phyloP scores from a whole-genome alignment of 2,113 vertebrate species.

The Notothenia rossii region DNA sequence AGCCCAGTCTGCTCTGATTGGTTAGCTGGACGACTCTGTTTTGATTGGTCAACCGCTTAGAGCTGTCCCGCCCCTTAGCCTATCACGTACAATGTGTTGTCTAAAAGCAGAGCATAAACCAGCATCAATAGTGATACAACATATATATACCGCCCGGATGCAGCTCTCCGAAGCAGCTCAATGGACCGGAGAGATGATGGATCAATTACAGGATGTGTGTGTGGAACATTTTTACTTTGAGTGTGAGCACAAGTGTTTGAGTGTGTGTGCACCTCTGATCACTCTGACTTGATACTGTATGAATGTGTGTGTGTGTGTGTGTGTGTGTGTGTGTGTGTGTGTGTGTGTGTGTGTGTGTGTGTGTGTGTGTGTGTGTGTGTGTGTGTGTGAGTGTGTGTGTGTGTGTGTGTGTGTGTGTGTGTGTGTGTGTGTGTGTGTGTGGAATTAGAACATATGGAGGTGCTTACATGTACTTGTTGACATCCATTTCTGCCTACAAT shows the following conservation, averaged over 20 bases:
- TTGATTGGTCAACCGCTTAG: no score
- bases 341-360: no score
- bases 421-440: neutral
- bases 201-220: slow-evolving; percentile 6
- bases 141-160: neutral
- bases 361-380: no score
- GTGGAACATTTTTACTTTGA: neutral
- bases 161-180: no score
- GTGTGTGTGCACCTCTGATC: neutral
- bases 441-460: neutral
- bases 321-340: no score
- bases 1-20: no score
- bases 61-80: no score
- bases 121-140: slow-evolving; percentile 12
- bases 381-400: no score
- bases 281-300: neutral
- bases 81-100: no score
- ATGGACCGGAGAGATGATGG: neutral
- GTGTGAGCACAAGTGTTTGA: neutral
- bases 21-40: no score
- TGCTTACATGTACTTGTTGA: slow-evolving; percentile 42
- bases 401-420: no score
- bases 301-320: neutral
- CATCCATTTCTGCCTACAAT: slow-evolving; percentile 34
- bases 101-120: neutral